A percentile compares a stretch with the other conserved stretches of the same genome.
Evolutionary conservation across 2,888 invertebrate species (phyloP).

Genomic region (Penaeus monodon): DNA sequence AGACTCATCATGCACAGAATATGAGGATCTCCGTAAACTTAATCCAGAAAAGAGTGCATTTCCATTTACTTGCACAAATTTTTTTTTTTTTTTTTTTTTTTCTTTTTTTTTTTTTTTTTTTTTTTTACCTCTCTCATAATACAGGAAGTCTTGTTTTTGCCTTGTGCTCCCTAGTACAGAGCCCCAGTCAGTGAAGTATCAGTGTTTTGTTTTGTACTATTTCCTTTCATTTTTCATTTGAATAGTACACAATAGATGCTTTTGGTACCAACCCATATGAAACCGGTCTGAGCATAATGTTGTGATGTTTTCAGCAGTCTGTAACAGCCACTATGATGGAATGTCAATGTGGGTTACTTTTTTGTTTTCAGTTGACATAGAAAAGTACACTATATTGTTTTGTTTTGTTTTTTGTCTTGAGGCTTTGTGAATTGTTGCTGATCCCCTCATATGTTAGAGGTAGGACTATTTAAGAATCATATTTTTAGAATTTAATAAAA

Average conservation of each 20-base stretch:
- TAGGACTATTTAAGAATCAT: slow-evolving; percentile 28
- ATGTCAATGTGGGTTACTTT: slow-evolving; percentile 5
- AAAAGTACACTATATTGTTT: slow-evolving; percentile 21
- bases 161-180: background rate
- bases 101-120: background rate
- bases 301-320: slow-evolving; percentile 5
- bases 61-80: too few relatives aligned
- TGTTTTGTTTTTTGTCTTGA: background rate
- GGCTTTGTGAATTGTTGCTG: slow-evolving; percentile 17
- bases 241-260: background rate
- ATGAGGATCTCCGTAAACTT: too few relatives aligned
- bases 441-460: slow-evolving; percentile 7
- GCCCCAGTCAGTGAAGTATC: background rate
- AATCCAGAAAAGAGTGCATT: too few relatives aligned
- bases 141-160: background rate
- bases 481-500: slow-evolving; percentile 23
- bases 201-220: background rate
- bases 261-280: background rate
- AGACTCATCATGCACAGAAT: too few relatives aligned
- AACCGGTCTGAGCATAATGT: slow-evolving; percentile 31
- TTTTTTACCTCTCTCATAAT: background rate
- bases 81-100: too few relatives aligned
- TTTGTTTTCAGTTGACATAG: background rate
- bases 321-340: background rate
- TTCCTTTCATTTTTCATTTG: background rate